A percentile compares a stretch with the other conserved stretches of the same genome.
These are phyloP conservation scores for Dendrolimus punctatus DNA, from an alignment of 1,140 invertebrate genomes.

Conservation along the genomic window DNA sequence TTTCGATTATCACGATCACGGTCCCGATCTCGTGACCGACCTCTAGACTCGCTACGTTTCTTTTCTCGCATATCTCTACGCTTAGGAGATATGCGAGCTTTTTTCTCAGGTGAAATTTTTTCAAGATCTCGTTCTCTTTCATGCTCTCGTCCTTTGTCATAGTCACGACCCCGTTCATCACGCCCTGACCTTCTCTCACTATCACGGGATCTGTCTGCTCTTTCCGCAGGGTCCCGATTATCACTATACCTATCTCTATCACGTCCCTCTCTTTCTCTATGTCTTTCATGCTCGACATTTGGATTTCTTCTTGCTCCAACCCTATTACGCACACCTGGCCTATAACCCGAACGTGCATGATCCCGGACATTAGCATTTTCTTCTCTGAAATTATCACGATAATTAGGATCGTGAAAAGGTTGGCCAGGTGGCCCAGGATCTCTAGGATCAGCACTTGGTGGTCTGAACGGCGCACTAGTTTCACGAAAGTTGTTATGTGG, in stretches of 20 bases:
- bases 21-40: slow-evolving; percentile 47
- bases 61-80: slow-evolving; percentile 53
- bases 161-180: slow-evolving; percentile 45
- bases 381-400: slow-evolving; percentile 50
- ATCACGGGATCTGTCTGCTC: slow-evolving; percentile 37
- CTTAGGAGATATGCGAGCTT: slow-evolving; percentile 47
- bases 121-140: slow-evolving; percentile 58
- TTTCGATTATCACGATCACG: slow-evolving; percentile 42
- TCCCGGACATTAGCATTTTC: slow-evolving; percentile 41
- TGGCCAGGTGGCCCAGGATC: slow-evolving; percentile 30
- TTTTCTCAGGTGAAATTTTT: slow-evolving; percentile 52
- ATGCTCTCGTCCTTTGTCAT: slow-evolving; percentile 53
- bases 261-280: slow-evolving; percentile 45
- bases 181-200: slow-evolving; percentile 32
- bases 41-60: slow-evolving; percentile 58
- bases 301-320: slow-evolving; percentile 42
- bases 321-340: slow-evolving; percentile 40
- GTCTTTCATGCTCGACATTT: slow-evolving; percentile 49
- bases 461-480: slow-evolving; percentile 33
- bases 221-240: slow-evolving; percentile 37
- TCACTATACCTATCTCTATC: slow-evolving; percentile 49
- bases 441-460: slow-evolving; percentile 48
- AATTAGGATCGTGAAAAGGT: slow-evolving; percentile 41
- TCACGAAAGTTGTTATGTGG: slow-evolving; percentile 48
- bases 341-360: slow-evolving; percentile 30